Conservation (phyloP, 2,113 vertebrate genomes). For the Pyxicephalus adspersus region DNA sequence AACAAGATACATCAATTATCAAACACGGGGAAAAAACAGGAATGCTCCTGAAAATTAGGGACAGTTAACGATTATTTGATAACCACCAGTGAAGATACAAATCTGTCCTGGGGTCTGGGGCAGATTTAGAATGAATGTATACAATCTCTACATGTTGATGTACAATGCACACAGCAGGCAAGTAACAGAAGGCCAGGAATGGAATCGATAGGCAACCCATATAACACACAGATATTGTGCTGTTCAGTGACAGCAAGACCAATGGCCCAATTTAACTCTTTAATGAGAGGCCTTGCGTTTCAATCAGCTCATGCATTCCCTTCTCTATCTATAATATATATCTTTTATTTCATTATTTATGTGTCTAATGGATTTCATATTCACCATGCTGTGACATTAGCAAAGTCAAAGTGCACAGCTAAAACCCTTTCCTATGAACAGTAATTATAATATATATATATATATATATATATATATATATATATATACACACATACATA, state of each 20-base stretch:
- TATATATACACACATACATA: no score
- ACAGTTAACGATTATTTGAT: no score
- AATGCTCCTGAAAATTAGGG: no score
- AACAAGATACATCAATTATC: no score
- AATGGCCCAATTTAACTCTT: constrained; percentile 47
- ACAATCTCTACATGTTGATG: constrained; percentile 4
- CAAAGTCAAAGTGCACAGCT: constrained; percentile 8
- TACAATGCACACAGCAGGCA: constrained; percentile 12
- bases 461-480: neutral
- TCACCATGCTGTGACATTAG: neutral
- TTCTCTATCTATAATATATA: constrained; percentile 45
- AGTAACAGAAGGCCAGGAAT: constrained; percentile 17
- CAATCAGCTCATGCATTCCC: constrained; percentile 12
- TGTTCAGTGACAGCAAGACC: constrained; percentile 37
- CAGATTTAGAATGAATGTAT: constrained; percentile 19
- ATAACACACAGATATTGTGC: constrained; percentile 34
- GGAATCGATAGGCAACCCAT: constrained; percentile 19
- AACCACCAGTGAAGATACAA: constrained; percentile 4
- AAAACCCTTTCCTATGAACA: neutral
- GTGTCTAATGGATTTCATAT: constrained; percentile 26
- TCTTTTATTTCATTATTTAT: constrained; percentile 45
- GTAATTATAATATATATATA: constrained; percentile 2
- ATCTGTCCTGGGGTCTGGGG: neutral
- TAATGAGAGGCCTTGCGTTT: constrained; percentile 41
- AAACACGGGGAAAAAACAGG: no score